These are phyloP conservation scores for Oreochromis grahami DNA, from an alignment of 2,797 vertebrate genomes.

Conservation along the genomic window DNA sequence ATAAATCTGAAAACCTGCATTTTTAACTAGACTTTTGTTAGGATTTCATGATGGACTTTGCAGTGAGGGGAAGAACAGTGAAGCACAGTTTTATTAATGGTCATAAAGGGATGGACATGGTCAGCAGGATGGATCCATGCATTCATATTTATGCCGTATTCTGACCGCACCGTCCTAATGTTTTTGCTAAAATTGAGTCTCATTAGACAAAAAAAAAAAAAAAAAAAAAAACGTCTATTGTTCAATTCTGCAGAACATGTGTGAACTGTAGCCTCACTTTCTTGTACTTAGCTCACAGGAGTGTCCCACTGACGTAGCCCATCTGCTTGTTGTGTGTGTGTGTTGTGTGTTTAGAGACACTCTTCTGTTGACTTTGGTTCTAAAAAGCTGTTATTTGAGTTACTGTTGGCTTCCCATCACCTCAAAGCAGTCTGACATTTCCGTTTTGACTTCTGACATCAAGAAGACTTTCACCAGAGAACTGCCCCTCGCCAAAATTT, in stretches of 20 bases:
- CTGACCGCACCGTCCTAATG: not conserved
- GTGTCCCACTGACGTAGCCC: not conserved
- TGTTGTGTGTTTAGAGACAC: not conserved
- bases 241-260: not conserved
- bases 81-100: not conserved
- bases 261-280: not conserved
- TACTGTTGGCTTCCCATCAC: not conserved
- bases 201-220: no score
- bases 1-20: not conserved
- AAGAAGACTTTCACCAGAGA: not conserved
- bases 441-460: not conserved
- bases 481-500: accelerated
- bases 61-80: not conserved
- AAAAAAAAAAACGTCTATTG: no score
- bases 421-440: not conserved
- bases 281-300: not conserved
- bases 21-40: not conserved
- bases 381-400: not conserved
- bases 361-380: not conserved
- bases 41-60: not conserved
- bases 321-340: not conserved
- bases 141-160: not conserved
- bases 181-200: not conserved
- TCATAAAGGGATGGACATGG: not conserved
- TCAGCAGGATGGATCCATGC: not conserved